phyloP scores from a whole-genome alignment of 2,888 invertebrate species.

The Mimas tiliae region DNA sequence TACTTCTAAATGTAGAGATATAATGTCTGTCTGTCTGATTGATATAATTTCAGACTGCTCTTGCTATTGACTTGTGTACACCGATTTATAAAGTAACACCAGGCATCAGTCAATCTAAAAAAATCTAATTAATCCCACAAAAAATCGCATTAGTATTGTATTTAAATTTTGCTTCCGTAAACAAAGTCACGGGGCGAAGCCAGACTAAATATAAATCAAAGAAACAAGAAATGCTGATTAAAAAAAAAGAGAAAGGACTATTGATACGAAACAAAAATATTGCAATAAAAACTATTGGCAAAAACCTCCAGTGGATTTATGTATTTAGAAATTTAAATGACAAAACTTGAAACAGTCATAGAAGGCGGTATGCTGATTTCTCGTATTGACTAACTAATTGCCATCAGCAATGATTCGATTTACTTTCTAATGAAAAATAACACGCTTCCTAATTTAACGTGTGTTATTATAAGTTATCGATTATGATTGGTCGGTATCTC shows the following conservation, averaged over 20 bases:
- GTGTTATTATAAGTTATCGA: slow-evolving; percentile 11
- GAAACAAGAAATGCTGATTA: slow-evolving; percentile 40
- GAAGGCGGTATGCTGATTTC: slow-evolving; percentile 27
- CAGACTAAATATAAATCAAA: slow-evolving; percentile 44
- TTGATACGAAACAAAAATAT: slow-evolving; percentile 35
- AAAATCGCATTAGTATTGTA: too few species aligned
- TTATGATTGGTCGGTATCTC: slow-evolving; percentile 9
- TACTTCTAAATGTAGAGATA: not conserved
- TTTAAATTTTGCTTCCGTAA: too few species aligned
- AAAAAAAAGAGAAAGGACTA: slow-evolving; percentile 56
- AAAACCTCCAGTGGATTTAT: slow-evolving; percentile 56
- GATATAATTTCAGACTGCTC: too few species aligned
- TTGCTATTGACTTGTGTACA: too few species aligned
- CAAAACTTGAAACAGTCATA: slow-evolving; percentile 46
- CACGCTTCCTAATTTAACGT: slow-evolving; percentile 23
- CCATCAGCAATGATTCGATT: slow-evolving; percentile 37
- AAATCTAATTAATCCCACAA: too few species aligned
- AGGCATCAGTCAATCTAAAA: too few species aligned
- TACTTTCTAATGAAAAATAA: slow-evolving; percentile 43
- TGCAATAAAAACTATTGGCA: slow-evolving; percentile 28
- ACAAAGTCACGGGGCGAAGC: not conserved
- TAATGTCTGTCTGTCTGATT: not conserved
- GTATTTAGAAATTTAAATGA: slow-evolving; percentile 61
- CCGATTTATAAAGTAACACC: too few species aligned
- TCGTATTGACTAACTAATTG: slow-evolving; percentile 43